Percentiles rank a stretch among this genome's conserved stretches.
Evolutionary conservation across 2,113 vertebrate genomes (phyloP).

Genomic region (Petrocephalus zakoni): DNA sequence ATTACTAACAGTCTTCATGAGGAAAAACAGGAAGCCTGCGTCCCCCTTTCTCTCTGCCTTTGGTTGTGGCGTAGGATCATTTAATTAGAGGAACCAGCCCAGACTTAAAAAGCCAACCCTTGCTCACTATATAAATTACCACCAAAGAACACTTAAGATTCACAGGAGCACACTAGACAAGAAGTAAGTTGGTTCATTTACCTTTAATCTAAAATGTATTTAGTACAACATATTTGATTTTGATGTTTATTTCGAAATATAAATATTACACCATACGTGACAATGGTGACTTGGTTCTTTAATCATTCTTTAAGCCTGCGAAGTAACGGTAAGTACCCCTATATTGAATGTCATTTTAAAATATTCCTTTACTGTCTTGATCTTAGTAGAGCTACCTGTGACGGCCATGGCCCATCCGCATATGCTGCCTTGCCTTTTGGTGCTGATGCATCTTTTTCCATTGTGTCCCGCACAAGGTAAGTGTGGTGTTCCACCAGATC

Average conservation of each 20-base stretch:
- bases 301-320: not conserved
- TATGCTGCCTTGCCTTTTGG: constrained; percentile 20
- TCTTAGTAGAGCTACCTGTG: not conserved
- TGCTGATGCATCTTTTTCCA: constrained; percentile 21
- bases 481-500: not conserved
- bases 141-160: not conserved
- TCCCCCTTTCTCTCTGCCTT: constrained; percentile 19
- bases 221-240: not conserved
- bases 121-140: constrained; percentile 17
- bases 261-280: not conserved
- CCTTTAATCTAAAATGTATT: not conserved
- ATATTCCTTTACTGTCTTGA: not conserved
- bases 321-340: not conserved
- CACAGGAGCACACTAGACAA: constrained; percentile 8
- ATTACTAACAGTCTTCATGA: constrained; percentile 13
- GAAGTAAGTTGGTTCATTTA: constrained; percentile 11
- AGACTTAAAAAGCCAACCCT: constrained; percentile 4
- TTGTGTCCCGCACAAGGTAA: constrained; percentile 33
- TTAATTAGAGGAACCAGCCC: constrained; percentile 23
- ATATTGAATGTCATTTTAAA: constrained; percentile 22
- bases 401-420: constrained; percentile 19
- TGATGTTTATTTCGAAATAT: not conserved
- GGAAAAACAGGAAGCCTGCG: constrained; percentile 8
- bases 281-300: no score
- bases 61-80: constrained; percentile 12